phyloP scores from a whole-genome alignment of 1,140 invertebrate species.

The Hypothenemus hampei region DNA sequence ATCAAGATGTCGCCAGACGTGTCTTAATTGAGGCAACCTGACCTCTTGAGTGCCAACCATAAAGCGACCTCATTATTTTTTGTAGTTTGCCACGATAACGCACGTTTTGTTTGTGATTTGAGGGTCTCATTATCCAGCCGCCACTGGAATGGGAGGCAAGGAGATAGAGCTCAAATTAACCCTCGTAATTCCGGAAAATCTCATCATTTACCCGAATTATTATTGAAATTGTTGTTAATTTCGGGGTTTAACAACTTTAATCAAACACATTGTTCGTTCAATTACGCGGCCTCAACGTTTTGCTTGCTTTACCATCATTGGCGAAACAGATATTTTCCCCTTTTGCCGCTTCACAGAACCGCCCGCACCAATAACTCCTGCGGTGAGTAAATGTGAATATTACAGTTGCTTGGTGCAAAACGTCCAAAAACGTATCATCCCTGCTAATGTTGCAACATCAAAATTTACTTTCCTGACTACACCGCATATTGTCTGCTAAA shows the following conservation, averaged over 20 bases:
- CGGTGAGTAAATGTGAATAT: too few relatives aligned
- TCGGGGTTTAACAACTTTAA: constrained; percentile 23
- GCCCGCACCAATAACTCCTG: constrained; percentile 4
- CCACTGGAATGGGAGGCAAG: too few relatives aligned
- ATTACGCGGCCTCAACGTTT: constrained; percentile 18
- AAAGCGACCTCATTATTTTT: too few relatives aligned
- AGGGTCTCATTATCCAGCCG: too few relatives aligned
- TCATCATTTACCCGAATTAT: constrained; percentile 10
- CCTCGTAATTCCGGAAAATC: constrained; percentile 11
- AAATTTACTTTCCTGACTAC: constrained; percentile 36
- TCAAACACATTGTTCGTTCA: constrained; percentile 21
- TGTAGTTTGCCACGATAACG: too few relatives aligned
- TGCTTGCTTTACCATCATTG: too few relatives aligned
- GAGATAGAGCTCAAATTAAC: constrained; percentile 11
- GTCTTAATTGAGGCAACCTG: too few relatives aligned
- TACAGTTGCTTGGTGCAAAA: constrained; percentile 15
- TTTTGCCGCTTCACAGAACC: too few relatives aligned
- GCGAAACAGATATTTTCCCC: too few relatives aligned
- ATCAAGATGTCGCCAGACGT: too few relatives aligned
- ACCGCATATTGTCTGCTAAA: constrained; percentile 40
- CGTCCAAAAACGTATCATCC: constrained; percentile 11
- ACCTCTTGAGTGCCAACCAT: too few relatives aligned
- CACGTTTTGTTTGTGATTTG: too few relatives aligned
- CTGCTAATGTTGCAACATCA: constrained; percentile 8
- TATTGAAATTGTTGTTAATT: constrained; percentile 22